Evolutionary conservation across 2,113 vertebrate genomes (phyloP).

Genomic region (Mormoops blainvillei): DNA sequence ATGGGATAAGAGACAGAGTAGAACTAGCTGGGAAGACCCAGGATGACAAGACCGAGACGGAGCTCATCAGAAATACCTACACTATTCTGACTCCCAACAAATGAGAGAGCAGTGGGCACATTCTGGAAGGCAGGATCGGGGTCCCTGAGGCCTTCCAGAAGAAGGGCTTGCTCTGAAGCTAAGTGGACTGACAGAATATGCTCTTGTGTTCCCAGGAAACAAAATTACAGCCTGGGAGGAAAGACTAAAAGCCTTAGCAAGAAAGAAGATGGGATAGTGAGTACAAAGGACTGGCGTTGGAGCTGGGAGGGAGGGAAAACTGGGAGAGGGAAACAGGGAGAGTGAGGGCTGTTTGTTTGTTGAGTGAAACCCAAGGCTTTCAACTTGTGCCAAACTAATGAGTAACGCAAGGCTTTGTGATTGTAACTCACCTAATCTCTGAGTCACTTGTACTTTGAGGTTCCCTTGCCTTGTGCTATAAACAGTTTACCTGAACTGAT

Average conservation of each 20-base stretch:
- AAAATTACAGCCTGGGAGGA: constrained; percentile 23
- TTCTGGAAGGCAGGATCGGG: background rate
- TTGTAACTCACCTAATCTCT: background rate
- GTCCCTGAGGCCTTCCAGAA: background rate
- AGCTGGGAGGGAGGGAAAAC: background rate
- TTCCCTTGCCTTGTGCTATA: background rate
- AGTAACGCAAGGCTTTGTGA: constrained; percentile 6
- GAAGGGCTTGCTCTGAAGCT: background rate
- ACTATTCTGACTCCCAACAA: background rate
- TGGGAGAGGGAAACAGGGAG: background rate
- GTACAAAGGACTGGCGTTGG: constrained; percentile 7
- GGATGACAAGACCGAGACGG: background rate
- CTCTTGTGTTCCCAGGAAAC: background rate
- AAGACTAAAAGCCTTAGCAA: constrained; percentile 28
- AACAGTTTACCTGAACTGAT: constrained; percentile 6
- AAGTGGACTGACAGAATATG: background rate
- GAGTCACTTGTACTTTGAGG: background rate
- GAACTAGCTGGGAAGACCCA: background rate
- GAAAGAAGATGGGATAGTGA: constrained; percentile 38
- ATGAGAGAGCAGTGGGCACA: background rate
- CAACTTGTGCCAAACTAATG: constrained; percentile 44
- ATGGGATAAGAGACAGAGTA: background rate
- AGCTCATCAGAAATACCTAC: background rate
- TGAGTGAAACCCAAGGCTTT: constrained; percentile 46
- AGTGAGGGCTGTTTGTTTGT: constrained; percentile 12